Conservation (phyloP, 2,113 vertebrate genomes). For the Atrichornis clamosus region DNA sequence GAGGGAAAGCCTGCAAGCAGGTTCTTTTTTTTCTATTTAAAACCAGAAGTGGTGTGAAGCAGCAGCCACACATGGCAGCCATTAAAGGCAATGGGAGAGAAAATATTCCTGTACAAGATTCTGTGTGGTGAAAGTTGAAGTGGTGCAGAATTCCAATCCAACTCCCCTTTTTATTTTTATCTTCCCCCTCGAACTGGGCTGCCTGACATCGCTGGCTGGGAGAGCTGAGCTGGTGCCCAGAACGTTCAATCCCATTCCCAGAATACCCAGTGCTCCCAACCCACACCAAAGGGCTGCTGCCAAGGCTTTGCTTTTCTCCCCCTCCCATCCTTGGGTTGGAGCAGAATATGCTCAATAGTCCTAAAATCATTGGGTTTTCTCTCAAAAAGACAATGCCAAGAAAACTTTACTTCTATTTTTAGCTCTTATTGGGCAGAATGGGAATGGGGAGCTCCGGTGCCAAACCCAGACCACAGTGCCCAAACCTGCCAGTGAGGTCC, state of each 20-base stretch:
- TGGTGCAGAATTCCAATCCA: conserved; percentile 52
- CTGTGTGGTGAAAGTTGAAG: conserved; percentile 56
- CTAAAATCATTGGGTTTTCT: conserved; percentile 36
- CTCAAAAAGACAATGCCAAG: conserved; percentile 39
- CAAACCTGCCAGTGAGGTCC: not conserved
- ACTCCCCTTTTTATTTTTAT: conserved; percentile 66
- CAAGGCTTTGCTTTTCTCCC: not conserved
- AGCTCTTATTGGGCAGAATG: conserved; percentile 5
- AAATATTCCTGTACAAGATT: conserved; percentile 33
- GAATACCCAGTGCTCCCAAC: conserved; percentile 17
- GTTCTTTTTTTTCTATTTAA: not conserved
- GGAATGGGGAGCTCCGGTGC: conserved; percentile 17
- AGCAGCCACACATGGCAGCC: conserved; percentile 30
- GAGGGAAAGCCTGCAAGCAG: conserved; percentile 22
- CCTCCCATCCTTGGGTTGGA: not conserved
- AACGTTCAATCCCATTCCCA: conserved; percentile 25
- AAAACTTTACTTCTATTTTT: conserved; percentile 58
- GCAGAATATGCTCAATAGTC: conserved; percentile 32
- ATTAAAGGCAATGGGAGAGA: conserved; percentile 39
- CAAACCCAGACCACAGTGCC: conserved; percentile 16
- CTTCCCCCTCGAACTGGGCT: conserved; percentile 37
- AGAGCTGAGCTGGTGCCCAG: conserved; percentile 18
- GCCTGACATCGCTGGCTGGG: conserved; percentile 43
- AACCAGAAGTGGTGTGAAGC: not conserved
- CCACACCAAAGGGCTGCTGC: conserved; percentile 51